Evolutionary conservation across 1,140 invertebrate species (phyloP).

Genomic region (Teleopsis dalmanni): DNA sequence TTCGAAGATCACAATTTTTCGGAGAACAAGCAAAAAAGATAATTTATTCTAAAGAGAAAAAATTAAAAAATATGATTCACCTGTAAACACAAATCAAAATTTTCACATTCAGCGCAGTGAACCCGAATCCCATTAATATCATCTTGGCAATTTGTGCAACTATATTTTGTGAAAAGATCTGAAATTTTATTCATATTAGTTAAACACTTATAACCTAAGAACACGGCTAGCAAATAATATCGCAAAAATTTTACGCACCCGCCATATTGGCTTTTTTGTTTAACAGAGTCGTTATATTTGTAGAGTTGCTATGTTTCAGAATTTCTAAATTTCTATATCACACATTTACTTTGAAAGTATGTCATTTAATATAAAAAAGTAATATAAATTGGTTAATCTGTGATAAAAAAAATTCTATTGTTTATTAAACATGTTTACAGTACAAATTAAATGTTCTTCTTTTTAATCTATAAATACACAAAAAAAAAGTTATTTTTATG

Average conservation of each 20-base stretch:
- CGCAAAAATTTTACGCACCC: slow-evolving; percentile 10
- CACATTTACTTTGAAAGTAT: too few species aligned
- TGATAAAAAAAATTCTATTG: too few species aligned
- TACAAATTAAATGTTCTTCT: too few species aligned
- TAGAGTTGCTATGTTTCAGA: too few species aligned
- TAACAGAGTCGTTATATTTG: too few species aligned
- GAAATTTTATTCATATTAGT: slow-evolving; percentile 34
- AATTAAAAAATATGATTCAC: slow-evolving; percentile 49
- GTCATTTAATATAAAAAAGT: too few species aligned
- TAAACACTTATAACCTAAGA: background rate
- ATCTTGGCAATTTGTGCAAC: slow-evolving; percentile 86
- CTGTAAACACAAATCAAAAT: slow-evolving; percentile 86
- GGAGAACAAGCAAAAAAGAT: background rate
- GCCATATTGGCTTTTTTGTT: slow-evolving; percentile 14
- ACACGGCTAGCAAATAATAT: slow-evolving; percentile 1
- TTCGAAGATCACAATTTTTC: background rate
- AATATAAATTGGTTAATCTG: too few species aligned
- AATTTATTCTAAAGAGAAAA: slow-evolving; percentile 1
- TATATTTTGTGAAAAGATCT: slow-evolving; percentile 67
- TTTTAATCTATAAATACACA: too few species aligned
- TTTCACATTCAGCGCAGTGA: slow-evolving; percentile 77
- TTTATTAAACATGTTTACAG: too few species aligned
- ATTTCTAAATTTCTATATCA: too few species aligned
- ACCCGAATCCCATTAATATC: slow-evolving; percentile 78
- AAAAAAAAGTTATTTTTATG: too few species aligned